Percentiles rank a stretch among this genome's conserved stretches.
phyloP scores from a whole-genome alignment of 2,888 invertebrate species.

The Drosophila kanekoi region DNA sequence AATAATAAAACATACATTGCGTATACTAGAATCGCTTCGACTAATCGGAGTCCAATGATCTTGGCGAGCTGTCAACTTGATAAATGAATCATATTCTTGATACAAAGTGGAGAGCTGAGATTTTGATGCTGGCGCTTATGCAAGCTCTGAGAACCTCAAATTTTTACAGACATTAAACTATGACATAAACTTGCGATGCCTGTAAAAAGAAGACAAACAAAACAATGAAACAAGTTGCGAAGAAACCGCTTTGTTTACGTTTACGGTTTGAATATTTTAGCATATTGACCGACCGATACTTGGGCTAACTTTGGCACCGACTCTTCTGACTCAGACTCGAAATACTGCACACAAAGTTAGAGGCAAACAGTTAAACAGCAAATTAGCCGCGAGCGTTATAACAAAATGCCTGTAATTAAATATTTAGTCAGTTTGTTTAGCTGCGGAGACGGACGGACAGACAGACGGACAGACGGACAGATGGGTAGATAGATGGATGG shows the following conservation, averaged over 20 bases:
- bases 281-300: conserved; percentile 46
- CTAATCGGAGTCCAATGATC: neutral
- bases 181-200: conserved; percentile 35
- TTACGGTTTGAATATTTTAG: conserved; percentile 59
- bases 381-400: conserved; percentile 55
- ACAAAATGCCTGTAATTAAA: conserved; percentile 67
- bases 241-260: conserved; percentile 27
- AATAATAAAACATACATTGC: neutral
- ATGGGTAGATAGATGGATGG: conserved; percentile 7
- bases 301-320: conserved; percentile 1
- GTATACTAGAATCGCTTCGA: neutral
- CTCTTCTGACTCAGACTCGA: conserved; percentile 12
- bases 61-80: conserved; percentile 11
- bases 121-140: conserved; percentile 20
- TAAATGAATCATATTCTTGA: conserved; percentile 1
- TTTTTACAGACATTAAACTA: conserved; percentile 11
- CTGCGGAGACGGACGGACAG: conserved; percentile 29
- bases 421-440: conserved; percentile 65
- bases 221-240: conserved; percentile 11
- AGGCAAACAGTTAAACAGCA: conserved; percentile 58
- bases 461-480: no score
- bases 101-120: neutral
- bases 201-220: conserved; percentile 10
- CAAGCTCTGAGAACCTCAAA: conserved; percentile 37
- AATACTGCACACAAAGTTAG: conserved; percentile 23